Base-by-base conservation (phyloP, 2,113 vertebrate species). In the Microcebus griseorufus region DNA sequence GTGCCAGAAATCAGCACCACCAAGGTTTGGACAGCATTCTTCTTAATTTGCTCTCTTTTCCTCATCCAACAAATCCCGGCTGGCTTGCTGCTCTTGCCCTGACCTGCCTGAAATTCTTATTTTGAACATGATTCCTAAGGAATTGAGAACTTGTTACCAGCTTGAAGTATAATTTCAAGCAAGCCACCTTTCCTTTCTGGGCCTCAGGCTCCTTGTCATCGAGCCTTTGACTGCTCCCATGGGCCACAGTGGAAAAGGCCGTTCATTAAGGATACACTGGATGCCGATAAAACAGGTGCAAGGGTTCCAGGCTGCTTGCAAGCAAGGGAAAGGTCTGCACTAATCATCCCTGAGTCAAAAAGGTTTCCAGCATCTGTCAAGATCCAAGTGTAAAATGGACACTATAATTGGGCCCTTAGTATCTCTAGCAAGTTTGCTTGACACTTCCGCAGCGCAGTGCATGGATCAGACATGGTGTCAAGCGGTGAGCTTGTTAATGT, bases 401-500 rank as follows among this genome's bases (percentile, higher is more conserved):
- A 6, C 93, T 78, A 23, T 98, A 97, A 97, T 96, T 96, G 92
- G 98, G 83, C 87, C 90, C 93, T 78, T 73, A 32, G 70, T 72
- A 75, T 87, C 93, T 90, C 70, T 55, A 58, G 93, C 95, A 88
- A 78, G 95, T 96, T 97, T 73, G 81, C 93, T 13, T 90, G 94
- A 97, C 96, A 95, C 91, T 91, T 97, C 92, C 34, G 22, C 62
- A 27, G 83, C 92, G 80, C 69, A 55, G 93, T 29, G 92, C 89
- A 93, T 92, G 93, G 95, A 94, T 96, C 87, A 88, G 92, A 93
- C 87, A 39, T 45, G 60, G 93, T 98, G 97, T 95, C 97, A 97
- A 92, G 84, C 34, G 4, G 79, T 12, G 8, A 96, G 89, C 53
- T 75, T 90, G 92, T 83, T 96, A 96, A 92, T 72, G 95, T 93